phyloP scores from a whole-genome alignment of 2,113 vertebrate genomes.

The Hyperopisus bebe region DNA sequence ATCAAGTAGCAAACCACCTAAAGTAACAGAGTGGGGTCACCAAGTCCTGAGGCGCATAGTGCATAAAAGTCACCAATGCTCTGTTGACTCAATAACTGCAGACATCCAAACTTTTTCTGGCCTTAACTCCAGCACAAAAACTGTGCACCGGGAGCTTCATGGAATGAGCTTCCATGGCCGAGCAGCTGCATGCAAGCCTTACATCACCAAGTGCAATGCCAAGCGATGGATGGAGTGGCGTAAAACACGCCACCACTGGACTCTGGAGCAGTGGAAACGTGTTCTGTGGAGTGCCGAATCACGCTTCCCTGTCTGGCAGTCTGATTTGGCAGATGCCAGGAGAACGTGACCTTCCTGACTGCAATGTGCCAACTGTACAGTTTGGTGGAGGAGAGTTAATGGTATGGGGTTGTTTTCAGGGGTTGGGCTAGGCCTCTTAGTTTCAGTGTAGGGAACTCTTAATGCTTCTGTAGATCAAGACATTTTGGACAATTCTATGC shows the following conservation, averaged over 20 bases:
- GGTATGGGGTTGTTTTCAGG: neutral
- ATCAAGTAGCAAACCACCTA: neutral
- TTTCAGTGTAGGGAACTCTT: neutral
- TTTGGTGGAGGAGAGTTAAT: too few species aligned
- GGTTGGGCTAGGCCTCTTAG: neutral
- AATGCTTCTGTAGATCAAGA: neutral
- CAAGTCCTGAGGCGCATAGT: neutral
- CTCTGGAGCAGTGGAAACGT: neutral
- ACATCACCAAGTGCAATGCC: neutral
- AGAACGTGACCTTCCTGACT: neutral
- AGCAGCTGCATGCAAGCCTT: neutral
- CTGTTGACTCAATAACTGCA: neutral
- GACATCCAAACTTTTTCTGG: neutral
- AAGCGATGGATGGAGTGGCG: neutral
- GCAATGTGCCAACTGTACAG: neutral
- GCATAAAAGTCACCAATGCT: neutral
- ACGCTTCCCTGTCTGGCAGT: too few species aligned
- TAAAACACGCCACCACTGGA: neutral
- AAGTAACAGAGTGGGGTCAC: neutral
- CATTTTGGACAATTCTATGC: neutral
- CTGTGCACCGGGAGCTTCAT: neutral
- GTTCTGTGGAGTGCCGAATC: neutral
- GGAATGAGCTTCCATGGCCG: neutral
- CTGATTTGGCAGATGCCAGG: neutral
- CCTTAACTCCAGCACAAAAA: neutral